A percentile compares a stretch with the other conserved stretches of the same genome.
Conservation (phyloP, 1,140 invertebrate species). For the Oedothorax gibbosus region DNA sequence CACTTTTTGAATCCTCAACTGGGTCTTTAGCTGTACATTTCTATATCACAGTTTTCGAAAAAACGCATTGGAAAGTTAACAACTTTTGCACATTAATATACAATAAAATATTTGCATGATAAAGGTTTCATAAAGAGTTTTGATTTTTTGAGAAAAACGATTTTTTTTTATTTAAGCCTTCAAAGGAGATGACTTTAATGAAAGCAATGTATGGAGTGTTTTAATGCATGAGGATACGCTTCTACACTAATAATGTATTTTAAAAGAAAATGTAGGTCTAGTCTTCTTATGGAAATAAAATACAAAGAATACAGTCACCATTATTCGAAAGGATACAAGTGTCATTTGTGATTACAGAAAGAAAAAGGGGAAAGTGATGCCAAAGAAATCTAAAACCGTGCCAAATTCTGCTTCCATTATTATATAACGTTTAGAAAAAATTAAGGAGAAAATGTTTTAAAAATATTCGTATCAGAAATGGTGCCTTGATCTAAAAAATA, state of each 20-base stretch:
- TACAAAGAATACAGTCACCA: background rate
- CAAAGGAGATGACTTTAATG: background rate
- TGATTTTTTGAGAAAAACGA: background rate
- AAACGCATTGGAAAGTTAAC: background rate
- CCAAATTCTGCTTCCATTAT: conserved; percentile 6
- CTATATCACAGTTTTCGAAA: background rate
- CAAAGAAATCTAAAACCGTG: conserved; percentile 10
- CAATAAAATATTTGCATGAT: background rate
- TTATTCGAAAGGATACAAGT: conserved; percentile 37
- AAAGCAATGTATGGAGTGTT: background rate
- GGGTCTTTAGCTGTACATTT: too few relatives aligned
- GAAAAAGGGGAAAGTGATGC: conserved; percentile 16
- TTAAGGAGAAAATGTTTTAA: too few relatives aligned
- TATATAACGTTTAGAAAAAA: too few relatives aligned
- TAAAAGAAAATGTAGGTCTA: background rate
- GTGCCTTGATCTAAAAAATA: too few relatives aligned
- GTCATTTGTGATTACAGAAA: conserved; percentile 15
- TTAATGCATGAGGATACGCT: background rate
- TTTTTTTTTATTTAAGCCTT: background rate
- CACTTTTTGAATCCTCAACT: too few relatives aligned
- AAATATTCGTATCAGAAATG: too few relatives aligned
- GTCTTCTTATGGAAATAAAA: background rate
- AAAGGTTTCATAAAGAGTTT: background rate
- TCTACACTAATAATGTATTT: background rate
- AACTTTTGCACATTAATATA: background rate